A percentile compares a stretch with the other conserved stretches of the same genome.
phyloP scores from a whole-genome alignment of 1,140 invertebrate genomes.

The Limonius californicus region DNA sequence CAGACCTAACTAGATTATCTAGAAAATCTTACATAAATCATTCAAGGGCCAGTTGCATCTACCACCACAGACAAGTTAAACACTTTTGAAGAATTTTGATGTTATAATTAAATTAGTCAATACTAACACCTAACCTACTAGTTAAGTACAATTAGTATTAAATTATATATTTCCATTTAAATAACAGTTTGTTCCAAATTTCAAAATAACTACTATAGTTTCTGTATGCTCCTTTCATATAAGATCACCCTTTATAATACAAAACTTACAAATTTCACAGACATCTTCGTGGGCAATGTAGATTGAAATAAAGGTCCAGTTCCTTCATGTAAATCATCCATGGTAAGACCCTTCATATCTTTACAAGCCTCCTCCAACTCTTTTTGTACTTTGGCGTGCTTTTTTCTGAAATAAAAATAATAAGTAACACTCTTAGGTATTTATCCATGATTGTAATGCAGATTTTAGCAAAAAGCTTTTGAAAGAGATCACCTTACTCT shows the following conservation, averaged over 20 bases:
- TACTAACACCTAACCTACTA: too few species aligned
- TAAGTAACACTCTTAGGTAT: not conserved
- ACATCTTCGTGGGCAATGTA: conserved; percentile 65
- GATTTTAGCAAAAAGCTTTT: not conserved
- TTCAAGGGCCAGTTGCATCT: too few species aligned
- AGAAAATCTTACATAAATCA: too few species aligned
- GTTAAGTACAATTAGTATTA: too few species aligned
- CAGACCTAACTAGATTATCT: too few species aligned
- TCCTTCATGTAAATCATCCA: conserved; percentile 54
- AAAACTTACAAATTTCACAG: conserved; percentile 71
- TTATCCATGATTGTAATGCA: not conserved
- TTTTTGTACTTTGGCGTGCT: conserved; percentile 80
- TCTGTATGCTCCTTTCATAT: too few species aligned
- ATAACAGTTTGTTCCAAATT: too few species aligned
- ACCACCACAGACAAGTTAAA: too few species aligned
- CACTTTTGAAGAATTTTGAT: too few species aligned
- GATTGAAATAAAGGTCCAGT: conserved; percentile 46
- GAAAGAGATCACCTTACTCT: not conserved
- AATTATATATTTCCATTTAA: too few species aligned
- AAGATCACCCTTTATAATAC: not conserved
- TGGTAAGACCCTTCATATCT: conserved; percentile 56
- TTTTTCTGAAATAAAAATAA: conserved; percentile 63
- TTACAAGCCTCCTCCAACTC: conserved; percentile 89
- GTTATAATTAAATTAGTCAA: too few species aligned
- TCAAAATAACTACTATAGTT: too few species aligned